Conservation (phyloP, 2,888 invertebrate species). For the Campoplex nolae region DNA sequence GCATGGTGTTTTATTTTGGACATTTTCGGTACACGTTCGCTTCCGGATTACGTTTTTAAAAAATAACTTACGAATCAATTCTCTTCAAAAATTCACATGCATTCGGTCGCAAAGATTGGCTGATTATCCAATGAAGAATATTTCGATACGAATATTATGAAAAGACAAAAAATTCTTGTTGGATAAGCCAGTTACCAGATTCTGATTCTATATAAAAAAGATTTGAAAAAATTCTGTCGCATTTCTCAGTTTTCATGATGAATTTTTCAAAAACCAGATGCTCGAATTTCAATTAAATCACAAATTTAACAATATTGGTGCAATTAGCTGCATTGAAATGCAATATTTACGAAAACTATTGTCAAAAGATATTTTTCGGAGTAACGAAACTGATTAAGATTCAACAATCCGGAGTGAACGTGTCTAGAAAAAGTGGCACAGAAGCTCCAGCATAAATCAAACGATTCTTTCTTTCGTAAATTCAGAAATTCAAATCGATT, state of each 20-base stretch:
- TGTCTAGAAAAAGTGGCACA: conserved; percentile 22
- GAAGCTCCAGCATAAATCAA: not conserved
- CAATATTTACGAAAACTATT: not conserved
- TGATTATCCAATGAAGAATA: too few species aligned
- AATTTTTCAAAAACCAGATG: too few species aligned
- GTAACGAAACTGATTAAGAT: not conserved
- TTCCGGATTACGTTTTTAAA: not conserved
- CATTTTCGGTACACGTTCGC: conserved; percentile 10
- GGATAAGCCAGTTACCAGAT: too few species aligned
- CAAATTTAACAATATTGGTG: not conserved
- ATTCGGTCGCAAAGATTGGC: too few species aligned
- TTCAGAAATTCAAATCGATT: not conserved
- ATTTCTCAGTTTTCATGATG: too few species aligned
- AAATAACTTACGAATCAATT: not conserved
- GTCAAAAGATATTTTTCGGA: not conserved
- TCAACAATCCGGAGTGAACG: conserved; percentile 24
- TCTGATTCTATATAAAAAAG: too few species aligned
- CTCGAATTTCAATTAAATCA: too few species aligned
- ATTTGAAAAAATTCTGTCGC: too few species aligned
- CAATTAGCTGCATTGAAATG: not conserved
- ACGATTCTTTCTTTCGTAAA: not conserved
- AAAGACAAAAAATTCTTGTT: too few species aligned
- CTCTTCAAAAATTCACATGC: too few species aligned
- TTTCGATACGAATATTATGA: too few species aligned
- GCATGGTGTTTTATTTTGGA: conserved; percentile 41